Evolutionary conservation across 1,140 invertebrate species (phyloP), one percentile per base, ranked within the genome.

Genomic region (Aphelinus certus): DNA sequence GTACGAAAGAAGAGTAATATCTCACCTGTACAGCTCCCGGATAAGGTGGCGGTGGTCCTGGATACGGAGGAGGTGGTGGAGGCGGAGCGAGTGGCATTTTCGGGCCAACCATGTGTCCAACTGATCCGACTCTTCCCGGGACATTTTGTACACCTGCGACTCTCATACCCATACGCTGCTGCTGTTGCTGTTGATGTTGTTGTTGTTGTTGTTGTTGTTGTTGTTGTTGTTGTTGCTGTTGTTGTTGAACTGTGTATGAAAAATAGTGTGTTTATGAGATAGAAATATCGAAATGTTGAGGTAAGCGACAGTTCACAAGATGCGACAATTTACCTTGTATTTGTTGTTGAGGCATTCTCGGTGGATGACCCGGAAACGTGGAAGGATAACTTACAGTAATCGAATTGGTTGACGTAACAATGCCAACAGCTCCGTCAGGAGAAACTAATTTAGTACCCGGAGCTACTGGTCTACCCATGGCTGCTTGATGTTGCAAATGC

Each of bases 11-110:
- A 26, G 26, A 26, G 26, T 26, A 26, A 26, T 26, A 26, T 26
- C 26, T 71, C 78, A 86, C 87, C 83, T 88, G 87, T 77, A 87
- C 84, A 3, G 84, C 84, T 79, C 86, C 86, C 49, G 85, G 86
- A 75, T 86, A 86, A 3, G 85, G 85, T 7, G 83, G 86, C 10
- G 88, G 85, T 72, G 88, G 89, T 49, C 90, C 91, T 66, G 92
- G 92, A 85, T 92, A 92, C 2, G 92, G 92, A 47, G 92, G 92
- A 48, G 92, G 92, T 48, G 92, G 92, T 26, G 91, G 91, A 3
- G 91, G 90, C 26, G 90, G 89, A 1, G 86, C 88, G 0, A 88
- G 81, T 3, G 89, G 87, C 81, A 88, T 86, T 73, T 86, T 80
- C 7, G 86, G 84, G 1, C 84, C 85, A 72, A 87, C 82, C 82